Base-by-base conservation (phyloP, 2,888 invertebrate genomes). In the Falcaria lacertinaria region DNA sequence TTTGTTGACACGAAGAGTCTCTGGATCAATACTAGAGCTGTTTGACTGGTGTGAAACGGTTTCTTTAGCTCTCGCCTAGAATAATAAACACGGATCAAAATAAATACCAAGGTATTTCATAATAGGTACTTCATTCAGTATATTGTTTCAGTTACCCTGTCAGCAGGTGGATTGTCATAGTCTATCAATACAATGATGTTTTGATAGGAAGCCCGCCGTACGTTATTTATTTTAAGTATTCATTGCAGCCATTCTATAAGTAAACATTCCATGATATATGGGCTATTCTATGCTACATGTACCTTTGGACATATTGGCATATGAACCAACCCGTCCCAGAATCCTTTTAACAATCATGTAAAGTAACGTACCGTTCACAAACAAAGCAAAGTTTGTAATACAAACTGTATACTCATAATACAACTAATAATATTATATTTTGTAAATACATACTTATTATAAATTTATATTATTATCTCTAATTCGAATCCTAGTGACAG, bases 151-250 rank as follows among this genome's bases (percentile, higher is more conserved):
- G 46, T 50, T 45, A 50, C 50, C 50, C 44, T 54, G 60, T 57
- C 66, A 57, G 62, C 54, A 60, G 54, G 51, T 56, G 60, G 67
- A 59, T 63, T 65, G 66, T 66, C 69, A 80, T 19, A 19, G 19
- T 0, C 6, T 11, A 79, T 75, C 74, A 84, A 78, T 86, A 86
- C 84, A 87, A 79, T 74, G 64, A 69, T 85, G 81, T 88, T 88
- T 70, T 87, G 85, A 80, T 84, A 86, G 86, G 78, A 74, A 62
- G 59, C 68, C 57, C 52, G 63, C 57, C 54, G 55, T 60, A 59
- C 60, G 48, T 49, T 85, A 85, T 88, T 85, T 85, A 81, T 75
- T 83, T 81, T 80, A 80, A 83, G 85, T 79, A 80, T 74, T 74
- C 67, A 57, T 67, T 64, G 57, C 69, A 64, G 67, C 61, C 62